phyloP scores from a whole-genome alignment of 2,797 vertebrate species.

The Pseudocheirus occidentalis region DNA sequence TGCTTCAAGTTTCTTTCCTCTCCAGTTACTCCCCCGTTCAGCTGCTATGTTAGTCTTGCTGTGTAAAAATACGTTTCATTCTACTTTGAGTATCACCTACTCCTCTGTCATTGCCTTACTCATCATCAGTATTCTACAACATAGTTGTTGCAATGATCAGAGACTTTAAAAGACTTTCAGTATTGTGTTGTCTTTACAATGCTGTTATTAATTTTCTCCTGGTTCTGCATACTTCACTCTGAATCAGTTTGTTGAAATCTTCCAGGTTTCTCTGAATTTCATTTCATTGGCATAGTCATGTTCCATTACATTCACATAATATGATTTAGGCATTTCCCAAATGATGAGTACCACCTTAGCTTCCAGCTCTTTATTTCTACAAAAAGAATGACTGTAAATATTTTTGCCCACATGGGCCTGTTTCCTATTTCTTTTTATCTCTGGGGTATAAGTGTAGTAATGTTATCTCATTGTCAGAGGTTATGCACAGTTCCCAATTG shows the following conservation, averaged over 20 bases:
- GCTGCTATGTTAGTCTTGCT: not conserved
- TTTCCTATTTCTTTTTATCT: not conserved
- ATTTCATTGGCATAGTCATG: not conserved
- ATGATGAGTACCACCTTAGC: not conserved
- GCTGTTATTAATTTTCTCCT: not conserved
- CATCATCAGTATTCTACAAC: not conserved
- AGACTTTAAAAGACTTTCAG: too few relatives aligned
- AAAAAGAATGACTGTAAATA: not conserved
- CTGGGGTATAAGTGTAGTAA: not conserved
- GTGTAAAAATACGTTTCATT: too few relatives aligned
- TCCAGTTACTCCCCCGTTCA: not conserved
- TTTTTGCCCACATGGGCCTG: not conserved
- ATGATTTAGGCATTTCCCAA: not conserved
- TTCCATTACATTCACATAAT: not conserved
- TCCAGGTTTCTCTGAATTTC: not conserved
- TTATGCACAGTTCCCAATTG: not conserved
- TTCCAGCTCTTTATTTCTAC: not conserved
- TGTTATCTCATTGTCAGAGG: not conserved
- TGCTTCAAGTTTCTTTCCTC: not conserved
- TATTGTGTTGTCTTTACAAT: too few relatives aligned
- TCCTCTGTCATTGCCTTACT: not conserved
- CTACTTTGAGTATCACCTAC: not conserved
- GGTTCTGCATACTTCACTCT: not conserved
- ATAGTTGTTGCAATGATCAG: not conserved
- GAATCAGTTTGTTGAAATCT: not conserved